Percentiles rank a stretch among this genome's conserved stretches.
Conservation (phyloP, 2,888 invertebrate genomes). For the Bombylius discolor region DNA sequence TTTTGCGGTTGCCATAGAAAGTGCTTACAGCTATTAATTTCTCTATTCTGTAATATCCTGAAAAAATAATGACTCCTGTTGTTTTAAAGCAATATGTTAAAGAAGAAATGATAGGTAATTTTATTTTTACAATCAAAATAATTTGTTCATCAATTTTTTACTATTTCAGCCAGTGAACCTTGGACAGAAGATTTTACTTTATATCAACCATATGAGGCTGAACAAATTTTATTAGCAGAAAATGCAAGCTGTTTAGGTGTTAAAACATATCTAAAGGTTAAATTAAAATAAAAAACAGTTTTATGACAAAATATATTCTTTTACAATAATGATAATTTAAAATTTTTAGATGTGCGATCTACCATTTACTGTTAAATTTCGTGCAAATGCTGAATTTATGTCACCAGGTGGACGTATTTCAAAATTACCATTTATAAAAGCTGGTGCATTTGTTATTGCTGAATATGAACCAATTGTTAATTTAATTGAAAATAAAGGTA, state of each 20-base stretch:
- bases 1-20: no score
- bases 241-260: slow-evolving; percentile 88
- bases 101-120: background rate
- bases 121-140: background rate
- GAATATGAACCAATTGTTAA: slow-evolving; percentile 87
- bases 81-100: background rate
- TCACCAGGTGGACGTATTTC: slow-evolving; percentile 69
- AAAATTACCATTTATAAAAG: slow-evolving; percentile 80
- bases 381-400: slow-evolving; percentile 92
- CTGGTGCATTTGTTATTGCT: slow-evolving; percentile 76
- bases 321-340: background rate
- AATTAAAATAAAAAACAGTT: background rate
- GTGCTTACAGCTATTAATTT: no score
- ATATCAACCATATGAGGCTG: slow-evolving; percentile 82
- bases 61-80: background rate
- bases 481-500: slow-evolving; percentile 75
- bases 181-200: slow-evolving; percentile 81
- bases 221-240: slow-evolving; percentile 87
- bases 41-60: no score
- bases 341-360: slow-evolving; percentile 64
- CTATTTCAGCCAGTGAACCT: slow-evolving; percentile 66
- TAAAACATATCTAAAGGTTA: slow-evolving; percentile 71
- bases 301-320: background rate
- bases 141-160: background rate
- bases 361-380: slow-evolving; percentile 65